Percentiles rank a stretch among this genome's conserved stretches.
These are phyloP conservation scores for Mus spretus DNA, from an alignment of 2,797 vertebrate genomes.

Conservation along the genomic window DNA sequence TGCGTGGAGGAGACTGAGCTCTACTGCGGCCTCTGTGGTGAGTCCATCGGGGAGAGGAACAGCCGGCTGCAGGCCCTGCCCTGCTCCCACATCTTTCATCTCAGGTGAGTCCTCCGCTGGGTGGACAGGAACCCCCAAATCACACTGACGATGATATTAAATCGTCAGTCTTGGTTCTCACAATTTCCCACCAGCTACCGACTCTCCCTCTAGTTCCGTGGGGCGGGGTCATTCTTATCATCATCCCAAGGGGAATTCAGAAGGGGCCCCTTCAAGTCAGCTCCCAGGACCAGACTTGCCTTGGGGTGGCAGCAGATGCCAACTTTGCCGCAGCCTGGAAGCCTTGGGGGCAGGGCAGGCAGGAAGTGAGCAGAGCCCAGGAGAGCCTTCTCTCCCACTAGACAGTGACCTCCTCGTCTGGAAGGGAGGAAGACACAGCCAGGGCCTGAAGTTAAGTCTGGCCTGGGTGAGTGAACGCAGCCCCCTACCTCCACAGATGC, in stretches of 20 bases:
- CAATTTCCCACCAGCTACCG: neutral
- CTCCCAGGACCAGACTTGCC: neutral
- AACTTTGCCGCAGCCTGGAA: neutral
- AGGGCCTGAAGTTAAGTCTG: neutral
- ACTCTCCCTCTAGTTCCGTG: neutral
- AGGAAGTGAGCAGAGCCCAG: neutral
- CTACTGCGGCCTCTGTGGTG: slow-evolving; percentile 99
- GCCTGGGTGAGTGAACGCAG: neutral
- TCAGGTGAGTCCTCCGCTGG: slow-evolving; percentile 91
- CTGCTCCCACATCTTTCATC: slow-evolving; percentile 99
- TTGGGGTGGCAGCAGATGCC: neutral
- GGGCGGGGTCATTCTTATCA: neutral
- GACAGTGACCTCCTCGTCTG: neutral
- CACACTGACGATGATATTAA: accelerated
- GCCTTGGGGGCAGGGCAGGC: neutral
- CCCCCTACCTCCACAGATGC: slow-evolving; percentile 90
- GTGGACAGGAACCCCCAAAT: neutral
- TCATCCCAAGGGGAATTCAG: slow-evolving; percentile 1
- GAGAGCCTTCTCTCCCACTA: neutral
- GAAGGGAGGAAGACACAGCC: neutral
- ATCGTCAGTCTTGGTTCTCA: neutral
- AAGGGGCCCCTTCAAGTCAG: neutral
- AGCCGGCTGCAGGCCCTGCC: slow-evolving; percentile 98
- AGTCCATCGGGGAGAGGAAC: slow-evolving; percentile 98
- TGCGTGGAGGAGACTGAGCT: slow-evolving; percentile 99